A percentile compares a stretch with the other conserved stretches of the same genome.
phyloP scores from a whole-genome alignment of 2,797 vertebrate genomes.

The Alcedo quadribrachys region DNA sequence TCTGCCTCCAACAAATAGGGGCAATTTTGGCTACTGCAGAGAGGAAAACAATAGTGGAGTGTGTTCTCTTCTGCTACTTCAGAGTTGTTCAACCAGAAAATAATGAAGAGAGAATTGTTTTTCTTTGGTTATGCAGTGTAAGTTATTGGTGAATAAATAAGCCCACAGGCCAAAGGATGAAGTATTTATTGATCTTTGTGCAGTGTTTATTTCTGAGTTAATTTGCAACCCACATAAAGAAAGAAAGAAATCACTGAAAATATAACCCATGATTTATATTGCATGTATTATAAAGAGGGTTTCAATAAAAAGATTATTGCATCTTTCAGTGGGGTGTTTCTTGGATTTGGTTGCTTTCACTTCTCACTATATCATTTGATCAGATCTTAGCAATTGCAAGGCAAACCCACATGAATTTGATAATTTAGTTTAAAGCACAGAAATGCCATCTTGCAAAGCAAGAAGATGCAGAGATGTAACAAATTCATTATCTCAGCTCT shows the following conservation, averaged over 20 bases:
- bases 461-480: neutral
- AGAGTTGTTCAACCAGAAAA: neutral
- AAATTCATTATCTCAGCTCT: neutral
- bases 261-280: neutral
- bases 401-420: neutral
- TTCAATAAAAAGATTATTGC: neutral
- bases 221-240: slow-evolving; percentile 6
- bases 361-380: neutral
- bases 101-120: neutral
- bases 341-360: neutral
- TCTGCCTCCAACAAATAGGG: neutral
- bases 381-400: neutral
- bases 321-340: neutral
- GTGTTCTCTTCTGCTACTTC: neutral
- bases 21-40: neutral
- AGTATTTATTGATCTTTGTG: slow-evolving; percentile 15
- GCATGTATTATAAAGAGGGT: neutral
- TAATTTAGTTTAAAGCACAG: neutral
- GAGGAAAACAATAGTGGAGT: neutral
- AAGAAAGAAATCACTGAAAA: neutral
- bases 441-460: neutral
- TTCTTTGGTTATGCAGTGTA: neutral
- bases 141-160: slow-evolving; percentile 5
- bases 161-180: neutral
- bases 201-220: slow-evolving; percentile 1